Conservation (phyloP, 2,797 vertebrate genomes). For the Poeciliopsis gracilis region DNA sequence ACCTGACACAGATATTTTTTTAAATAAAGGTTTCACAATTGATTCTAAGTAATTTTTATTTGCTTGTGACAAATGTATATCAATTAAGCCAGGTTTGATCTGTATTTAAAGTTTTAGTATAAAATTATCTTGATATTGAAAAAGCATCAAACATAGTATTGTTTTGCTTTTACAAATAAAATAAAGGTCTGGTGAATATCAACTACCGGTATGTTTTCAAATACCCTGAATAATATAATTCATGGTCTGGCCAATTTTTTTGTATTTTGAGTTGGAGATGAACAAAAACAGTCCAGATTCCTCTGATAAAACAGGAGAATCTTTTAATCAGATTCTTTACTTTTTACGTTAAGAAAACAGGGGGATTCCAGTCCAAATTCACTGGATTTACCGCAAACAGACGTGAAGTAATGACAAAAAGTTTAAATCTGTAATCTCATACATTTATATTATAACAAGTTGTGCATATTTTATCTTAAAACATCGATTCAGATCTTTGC, state of each 20-base stretch:
- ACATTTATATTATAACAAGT: not conserved
- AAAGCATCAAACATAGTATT: not conserved
- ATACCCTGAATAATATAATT: not conserved
- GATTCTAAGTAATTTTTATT: not conserved
- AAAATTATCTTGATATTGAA: not conserved
- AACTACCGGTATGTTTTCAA: not conserved
- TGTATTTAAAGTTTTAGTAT: not conserved
- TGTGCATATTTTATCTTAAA: not conserved
- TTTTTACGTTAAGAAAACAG: not conserved
- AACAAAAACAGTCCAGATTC: not conserved
- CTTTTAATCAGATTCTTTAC: no score
- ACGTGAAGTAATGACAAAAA: not conserved
- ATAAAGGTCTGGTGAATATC: not conserved
- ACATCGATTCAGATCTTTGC: not conserved
- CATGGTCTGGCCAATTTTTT: not conserved
- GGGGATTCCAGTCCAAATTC: not conserved
- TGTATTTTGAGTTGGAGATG: not conserved
- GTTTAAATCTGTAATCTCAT: not conserved
- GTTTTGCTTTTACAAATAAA: not conserved
- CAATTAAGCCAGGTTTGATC: not conserved
- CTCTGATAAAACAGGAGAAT: not conserved
- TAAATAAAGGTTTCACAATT: not conserved
- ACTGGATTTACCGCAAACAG: not conserved
- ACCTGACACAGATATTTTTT: not conserved
- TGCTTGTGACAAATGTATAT: not conserved